Conservation (phyloP, 2,888 invertebrate species). For the Drosophila meridionalis region DNA sequence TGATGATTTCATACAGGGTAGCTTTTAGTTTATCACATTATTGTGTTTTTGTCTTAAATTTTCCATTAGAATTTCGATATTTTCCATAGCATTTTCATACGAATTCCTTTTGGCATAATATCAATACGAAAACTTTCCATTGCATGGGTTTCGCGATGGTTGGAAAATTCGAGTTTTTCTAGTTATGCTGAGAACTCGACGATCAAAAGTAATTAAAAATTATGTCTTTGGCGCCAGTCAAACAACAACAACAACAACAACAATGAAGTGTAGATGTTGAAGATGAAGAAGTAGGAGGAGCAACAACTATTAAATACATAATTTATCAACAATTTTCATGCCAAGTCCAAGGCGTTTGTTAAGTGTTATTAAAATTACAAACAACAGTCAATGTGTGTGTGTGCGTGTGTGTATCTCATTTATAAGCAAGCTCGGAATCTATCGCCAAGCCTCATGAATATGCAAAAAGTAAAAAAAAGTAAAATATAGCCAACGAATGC, state of each 20-base stretch:
- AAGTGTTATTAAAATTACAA: conserved; percentile 75
- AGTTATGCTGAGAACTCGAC: conserved; percentile 8
- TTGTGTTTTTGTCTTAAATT: background rate
- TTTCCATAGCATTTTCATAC: background rate
- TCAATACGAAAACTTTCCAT: conserved; percentile 2
- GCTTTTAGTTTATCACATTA: background rate
- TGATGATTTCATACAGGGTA: background rate
- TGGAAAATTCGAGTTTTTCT: conserved; percentile 20
- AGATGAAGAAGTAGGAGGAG: conserved; percentile 4
- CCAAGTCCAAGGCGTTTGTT: conserved; percentile 79
- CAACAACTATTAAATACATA: conserved; percentile 65
- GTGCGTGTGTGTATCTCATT: conserved; percentile 23
- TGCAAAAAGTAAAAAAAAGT: conserved; percentile 43
- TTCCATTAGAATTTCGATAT: conserved; percentile 1
- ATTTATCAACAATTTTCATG: conserved; percentile 78
- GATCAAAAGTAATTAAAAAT: conserved; percentile 19
- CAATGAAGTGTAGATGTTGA: background rate
- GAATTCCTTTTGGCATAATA: background rate
- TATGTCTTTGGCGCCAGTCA: conserved; percentile 44
- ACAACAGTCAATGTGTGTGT: conserved; percentile 31
- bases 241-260: conserved; percentile 8
- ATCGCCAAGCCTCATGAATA: conserved; percentile 62
- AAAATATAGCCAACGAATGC: conserved; percentile 44
- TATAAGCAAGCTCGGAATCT: conserved; percentile 39
- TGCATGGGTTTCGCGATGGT: conserved; percentile 3